Evolutionary conservation across 2,888 invertebrate species (phyloP), one percentile per base, ranked within the genome.

Genomic region (Stomorhina lunata): DNA sequence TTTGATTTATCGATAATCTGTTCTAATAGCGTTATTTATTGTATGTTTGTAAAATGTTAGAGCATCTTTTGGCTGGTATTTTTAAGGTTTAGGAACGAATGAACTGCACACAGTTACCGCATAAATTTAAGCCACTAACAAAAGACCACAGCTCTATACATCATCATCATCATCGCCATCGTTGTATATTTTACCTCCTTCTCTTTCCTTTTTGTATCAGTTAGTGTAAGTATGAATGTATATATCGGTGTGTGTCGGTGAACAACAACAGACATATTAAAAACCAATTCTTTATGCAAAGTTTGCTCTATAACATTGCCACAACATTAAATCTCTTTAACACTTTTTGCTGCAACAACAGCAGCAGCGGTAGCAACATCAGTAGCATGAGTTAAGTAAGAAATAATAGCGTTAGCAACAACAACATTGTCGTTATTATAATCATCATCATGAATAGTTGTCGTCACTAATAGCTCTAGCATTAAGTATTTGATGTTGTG

Each of bases 261-360:
- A 76, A 12, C 34, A 68, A 66, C 10, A 45, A 15, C 22, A 17
- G 12, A 50, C 57, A 27, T 53, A 63, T 63, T 63, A 72, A 79
- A 65, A 72, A 66, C 40, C 32, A 66, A 66, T 57, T 50, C 65
- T 59, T 66, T 72, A 79, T 72, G 72, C 50, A 66, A 79, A 68
- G 55, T 78, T 78, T 73, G 69, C 40, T 78, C 63, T 68, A 69
- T 61, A 81, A 50, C 68, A 66, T 72, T 59, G 71, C 71, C 81
- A 72, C 77, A 81, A 66, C 53, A 81, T 72, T 66, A 77, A 81
- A 81, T 77, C 77, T 72, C 65, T 77, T 81, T 72, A 77, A 72
- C 77, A 81, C 71, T 77, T 71, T 77, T 43, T 40, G 57, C 66
- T 27, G 50, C 43, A 68, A 32, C 45, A 25, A 20, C 53, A 53